phyloP scores from a whole-genome alignment of 2,888 invertebrate species.

The Yponomeuta cagnagella region DNA sequence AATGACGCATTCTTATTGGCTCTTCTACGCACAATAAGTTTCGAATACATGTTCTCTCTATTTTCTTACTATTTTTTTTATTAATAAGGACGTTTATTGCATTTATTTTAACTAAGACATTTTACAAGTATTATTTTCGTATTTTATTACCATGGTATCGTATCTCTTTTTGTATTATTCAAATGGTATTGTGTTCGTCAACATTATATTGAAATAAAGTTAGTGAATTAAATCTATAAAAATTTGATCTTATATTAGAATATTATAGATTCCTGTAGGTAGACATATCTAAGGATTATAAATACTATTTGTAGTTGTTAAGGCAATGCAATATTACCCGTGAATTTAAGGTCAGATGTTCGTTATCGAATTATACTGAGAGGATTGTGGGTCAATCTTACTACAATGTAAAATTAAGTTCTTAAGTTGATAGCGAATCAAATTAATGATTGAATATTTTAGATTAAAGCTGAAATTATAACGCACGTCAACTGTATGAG shows the following conservation, averaged over 20 bases:
- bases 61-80: not conserved
- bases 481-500: no score
- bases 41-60: not conserved
- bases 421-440: not conserved
- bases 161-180: not conserved
- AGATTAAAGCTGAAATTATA: not conserved
- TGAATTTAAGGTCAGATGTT: not conserved
- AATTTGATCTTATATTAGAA: constrained; percentile 11
- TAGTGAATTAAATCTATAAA: not conserved
- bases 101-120: constrained; percentile 13
- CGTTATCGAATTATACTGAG: not conserved
- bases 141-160: not conserved
- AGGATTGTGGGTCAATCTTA: not conserved
- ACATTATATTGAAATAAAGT: not conserved
- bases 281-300: constrained; percentile 6
- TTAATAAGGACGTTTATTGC: constrained; percentile 2
- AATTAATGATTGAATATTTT: not conserved
- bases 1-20: not conserved
- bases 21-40: not conserved
- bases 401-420: not conserved
- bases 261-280: constrained; percentile 10
- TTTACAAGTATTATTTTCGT: constrained; percentile 10
- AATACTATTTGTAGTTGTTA: constrained; percentile 8
- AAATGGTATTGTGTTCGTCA: constrained; percentile 4
- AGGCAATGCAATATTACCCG: constrained; percentile 10